Base-by-base conservation (phyloP, 2,797 vertebrate genomes). In the Pelobates cultripes region DNA sequence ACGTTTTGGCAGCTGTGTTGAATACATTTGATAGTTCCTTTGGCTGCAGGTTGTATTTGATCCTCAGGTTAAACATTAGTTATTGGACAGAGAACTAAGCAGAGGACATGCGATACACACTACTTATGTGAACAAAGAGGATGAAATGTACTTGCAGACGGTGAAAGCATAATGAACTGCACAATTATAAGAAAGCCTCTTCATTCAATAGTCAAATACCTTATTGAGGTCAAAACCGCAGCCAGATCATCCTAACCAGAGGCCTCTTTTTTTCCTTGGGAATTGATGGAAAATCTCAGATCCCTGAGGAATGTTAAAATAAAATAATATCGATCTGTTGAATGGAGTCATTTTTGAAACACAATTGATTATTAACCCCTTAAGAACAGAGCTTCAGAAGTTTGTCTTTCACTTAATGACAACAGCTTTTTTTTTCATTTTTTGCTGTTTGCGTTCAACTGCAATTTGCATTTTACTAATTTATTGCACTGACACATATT, bases 61-160 rank as follows among this genome's bases (percentile, higher is more conserved):
- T 83, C 75, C 81, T 78, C 74, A 73, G 75, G 80, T 77, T 77
- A 82, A 82, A 74, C 75, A 77, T 63, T 82, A 66, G 69, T 73
- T 76, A 83, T 67, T 66, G 81, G 70, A 78, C 67, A 70, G 76
- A 66, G 74, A 77, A 70, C 80, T 82, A 82, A 83, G 70, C 77
- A 73, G 28, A 41, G 57, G 81, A 83, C 81, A 83, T 83, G 81
- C 42, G 81, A 83, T 83, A 83, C 43, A 43, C 71, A 17, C 75
- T 70, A 83, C 64, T 83, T 74, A 74, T 57, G 57, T 2, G 42
- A 78, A 78, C 81, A 83, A 83, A 73, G 81, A 70, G 70, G 75
- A 67, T 61, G 75, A 78, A 69, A 76, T 77, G 73, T 76, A 73
- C 70, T 14, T 74, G 81, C 63, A 82, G 80, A 78, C 75, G 71